These are phyloP conservation scores for Felis catus DNA, from an alignment of 2,113 vertebrate species.

Conservation along the genomic window DNA sequence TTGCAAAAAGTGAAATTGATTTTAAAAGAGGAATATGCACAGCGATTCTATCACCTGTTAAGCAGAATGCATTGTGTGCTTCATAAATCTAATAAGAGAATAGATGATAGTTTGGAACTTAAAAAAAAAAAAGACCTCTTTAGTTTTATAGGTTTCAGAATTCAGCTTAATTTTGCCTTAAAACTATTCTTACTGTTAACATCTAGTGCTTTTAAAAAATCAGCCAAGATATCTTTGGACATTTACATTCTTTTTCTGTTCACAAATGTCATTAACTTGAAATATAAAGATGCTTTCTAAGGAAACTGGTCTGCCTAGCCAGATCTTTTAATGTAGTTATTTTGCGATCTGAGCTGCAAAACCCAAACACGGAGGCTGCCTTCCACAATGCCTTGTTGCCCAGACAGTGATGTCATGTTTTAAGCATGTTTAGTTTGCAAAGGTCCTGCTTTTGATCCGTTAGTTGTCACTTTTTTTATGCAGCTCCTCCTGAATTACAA, in stretches of 20 bases:
- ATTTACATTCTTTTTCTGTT: slow-evolving; percentile 70
- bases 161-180: slow-evolving; percentile 56
- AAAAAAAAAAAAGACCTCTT: neutral
- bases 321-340: slow-evolving; percentile 76
- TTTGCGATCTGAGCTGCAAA: slow-evolving; percentile 74
- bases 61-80: neutral
- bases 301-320: slow-evolving; percentile 65
- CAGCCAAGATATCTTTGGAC: slow-evolving; percentile 52
- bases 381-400: slow-evolving; percentile 70
- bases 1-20: slow-evolving; percentile 58
- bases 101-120: neutral
- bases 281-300: slow-evolving; percentile 78
- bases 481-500: slow-evolving; percentile 78
- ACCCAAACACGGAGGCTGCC: slow-evolving; percentile 73
- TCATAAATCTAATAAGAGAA: slow-evolving; percentile 38
- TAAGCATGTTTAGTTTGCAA: slow-evolving; percentile 77
- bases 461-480: slow-evolving; percentile 80
- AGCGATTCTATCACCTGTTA: slow-evolving; percentile 27
- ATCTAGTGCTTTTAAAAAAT: slow-evolving; percentile 58
- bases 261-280: slow-evolving; percentile 76
- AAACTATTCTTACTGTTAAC: slow-evolving; percentile 52
- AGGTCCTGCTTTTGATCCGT: slow-evolving; percentile 80
- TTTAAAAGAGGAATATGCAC: slow-evolving; percentile 53
- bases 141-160: neutral
- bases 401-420: slow-evolving; percentile 79